Evolutionary conservation across 1,140 invertebrate genomes (phyloP), one percentile per base, ranked within the genome.

Genomic region (Lineus longissimus): DNA sequence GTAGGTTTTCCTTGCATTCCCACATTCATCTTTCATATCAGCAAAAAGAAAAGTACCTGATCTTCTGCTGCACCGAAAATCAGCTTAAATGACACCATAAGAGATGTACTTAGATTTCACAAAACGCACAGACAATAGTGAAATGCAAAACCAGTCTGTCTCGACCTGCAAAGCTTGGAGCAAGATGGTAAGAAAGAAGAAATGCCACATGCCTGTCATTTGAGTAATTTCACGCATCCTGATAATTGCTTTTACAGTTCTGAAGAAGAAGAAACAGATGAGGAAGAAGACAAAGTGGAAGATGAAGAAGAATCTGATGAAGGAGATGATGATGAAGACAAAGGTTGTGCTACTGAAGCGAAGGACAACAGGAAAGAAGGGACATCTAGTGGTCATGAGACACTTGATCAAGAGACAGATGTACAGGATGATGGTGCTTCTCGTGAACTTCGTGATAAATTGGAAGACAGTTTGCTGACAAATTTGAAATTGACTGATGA

Each of bases 221-320:
- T 29, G 6, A 22, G 29, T 40, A 6, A 11, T 55, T 30, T 31
- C 55, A 22, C 11, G 41, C 13, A 31, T 30, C 56, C 30, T 11
- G n/a, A 15, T 59, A 58, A 59, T 23, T 43, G 58, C 13, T 60
- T 64, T 27, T 36, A 17, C 41, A 41, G 45, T 54, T 60, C 40
- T 2, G 62, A 54, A 13, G 45, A 59, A 11, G 29, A 56, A 13
- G 45, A 36, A 31, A 31, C 55, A 61, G 36, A 15, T 11, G 54
- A 55, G 31, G 63, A 22, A 25, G 43, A 64, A 61, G 66, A 62
- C 11, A 58, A 23, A 4, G 51, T 27, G 23, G 64, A 69, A 13
- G 62, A 59, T 40, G 69, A 68, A 0, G 66, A 61, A 0, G 36
- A 31, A 31, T 61, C 58, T 23, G 56, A 63, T 45, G 64, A 63